Evolutionary conservation across 2,797 vertebrate species (phyloP), one percentile per base, ranked within the genome.

Genomic region (Sylvia borin): DNA sequence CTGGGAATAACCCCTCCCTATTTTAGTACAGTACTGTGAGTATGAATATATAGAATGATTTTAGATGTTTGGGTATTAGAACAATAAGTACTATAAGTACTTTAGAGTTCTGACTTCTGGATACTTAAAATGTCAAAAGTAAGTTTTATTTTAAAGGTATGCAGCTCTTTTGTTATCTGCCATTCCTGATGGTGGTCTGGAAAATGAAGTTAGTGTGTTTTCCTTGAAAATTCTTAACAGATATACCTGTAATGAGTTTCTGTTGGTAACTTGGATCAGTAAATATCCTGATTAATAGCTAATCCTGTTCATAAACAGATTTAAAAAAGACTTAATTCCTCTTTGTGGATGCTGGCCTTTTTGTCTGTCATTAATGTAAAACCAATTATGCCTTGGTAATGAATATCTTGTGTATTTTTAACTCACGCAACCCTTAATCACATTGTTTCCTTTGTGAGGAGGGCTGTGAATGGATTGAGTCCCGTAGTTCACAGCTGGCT

Each of bases 371-470:
- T 92, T 92, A 85, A 47, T 43, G 40, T 86, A 85, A 84, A 96
- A 57, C 82, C 58, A 90, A 1, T 91, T 92, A 84, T 43, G 53
- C 45, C 42, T 67, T 36, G 24, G 38, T 94, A 94, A 85, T 92
- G 42, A 92, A 38, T 90, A 92, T 95, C 76, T 90, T 66, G 66
- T 57, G 70, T 88, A 50, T 94, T 96, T 96, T 90, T 93, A 88
- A 93, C 66, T 29, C 47, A 26, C 4, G 1, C 43, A 58, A 51
- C 82, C 73, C 79, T 93, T 93, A 91, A 96, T 96, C 90, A 80
- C 77, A 22, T 66, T 3, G 7, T 78, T 94, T 93, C 85, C 80
- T 94, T 88, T 90, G 16, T 40, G 80, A 88, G 75, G 60, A 87
- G 61, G 90, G 38, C 90, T 82, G 55, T 92, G 96, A 93, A 95